These are phyloP conservation scores for Harpegnathos saltator DNA, from an alignment of 1,140 invertebrate genomes.

Conservation along the genomic window DNA sequence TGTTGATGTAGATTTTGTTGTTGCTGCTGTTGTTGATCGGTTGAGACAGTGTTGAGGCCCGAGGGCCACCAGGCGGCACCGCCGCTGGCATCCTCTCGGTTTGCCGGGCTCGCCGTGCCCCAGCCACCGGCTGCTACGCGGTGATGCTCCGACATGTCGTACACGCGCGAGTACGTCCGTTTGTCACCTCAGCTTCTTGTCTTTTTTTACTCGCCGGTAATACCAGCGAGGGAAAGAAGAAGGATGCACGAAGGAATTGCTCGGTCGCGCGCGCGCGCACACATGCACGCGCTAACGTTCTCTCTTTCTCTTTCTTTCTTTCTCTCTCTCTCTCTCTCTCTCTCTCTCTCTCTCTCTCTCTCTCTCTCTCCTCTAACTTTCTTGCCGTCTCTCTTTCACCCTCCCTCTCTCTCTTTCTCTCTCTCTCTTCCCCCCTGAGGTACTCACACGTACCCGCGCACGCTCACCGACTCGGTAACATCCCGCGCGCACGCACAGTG, in stretches of 20 bases:
- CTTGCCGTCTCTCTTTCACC: slow-evolving; percentile 48
- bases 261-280: slow-evolving; percentile 53
- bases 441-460: slow-evolving; percentile 56
- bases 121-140: slow-evolving; percentile 86
- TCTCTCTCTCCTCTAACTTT: slow-evolving; percentile 30
- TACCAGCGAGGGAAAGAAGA: slow-evolving; percentile 68
- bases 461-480: slow-evolving; percentile 37
- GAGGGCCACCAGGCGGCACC: slow-evolving; percentile 85
- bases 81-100: slow-evolving; percentile 85
- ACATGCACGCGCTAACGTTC: slow-evolving; percentile 70
- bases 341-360: slow-evolving; percentile 43
- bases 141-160: slow-evolving; percentile 85
- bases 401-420: slow-evolving; percentile 40
- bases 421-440: slow-evolving; percentile 50
- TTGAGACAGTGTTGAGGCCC: slow-evolving; percentile 77
- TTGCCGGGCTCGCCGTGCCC: slow-evolving; percentile 84
- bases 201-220: slow-evolving; percentile 67
- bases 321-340: slow-evolving; percentile 63
- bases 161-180: slow-evolving; percentile 73
- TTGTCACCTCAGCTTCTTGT: slow-evolving; percentile 71
- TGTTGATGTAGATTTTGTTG: slow-evolving; percentile 84
- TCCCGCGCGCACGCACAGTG: slow-evolving; percentile 47
- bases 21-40: slow-evolving; percentile 81
- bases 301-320: slow-evolving; percentile 75
- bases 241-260: slow-evolving; percentile 68